These are phyloP conservation scores for Mastacembelus armatus DNA, from an alignment of 2,797 vertebrate genomes.

Conservation along the genomic window DNA sequence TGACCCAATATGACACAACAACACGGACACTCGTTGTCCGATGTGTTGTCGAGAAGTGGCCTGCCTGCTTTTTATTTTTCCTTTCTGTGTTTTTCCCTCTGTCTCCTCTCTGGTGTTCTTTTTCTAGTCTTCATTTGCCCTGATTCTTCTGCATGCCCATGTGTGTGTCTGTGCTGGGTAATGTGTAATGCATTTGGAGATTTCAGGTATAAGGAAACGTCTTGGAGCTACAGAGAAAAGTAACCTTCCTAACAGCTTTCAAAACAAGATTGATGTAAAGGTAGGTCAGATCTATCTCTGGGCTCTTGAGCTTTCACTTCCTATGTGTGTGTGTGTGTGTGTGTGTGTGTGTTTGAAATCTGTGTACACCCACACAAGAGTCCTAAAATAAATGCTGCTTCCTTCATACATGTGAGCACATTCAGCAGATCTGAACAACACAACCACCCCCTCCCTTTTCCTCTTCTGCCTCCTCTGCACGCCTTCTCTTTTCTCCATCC, in stretches of 20 bases:
- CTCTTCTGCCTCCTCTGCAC: slow-evolving; percentile 53
- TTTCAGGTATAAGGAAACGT: slow-evolving; percentile 48
- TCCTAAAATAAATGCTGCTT: slow-evolving; percentile 85
- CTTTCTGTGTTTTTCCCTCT: slow-evolving; percentile 1
- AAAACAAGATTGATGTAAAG: slow-evolving; percentile 73
- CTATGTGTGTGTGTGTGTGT: slow-evolving; percentile 24
- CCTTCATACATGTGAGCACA: slow-evolving; percentile 83
- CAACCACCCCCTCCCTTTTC: slow-evolving; percentile 66
- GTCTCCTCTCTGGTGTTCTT: slow-evolving; percentile 4
- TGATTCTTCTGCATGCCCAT: slow-evolving; percentile 15
- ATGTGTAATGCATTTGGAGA: slow-evolving; percentile 50
- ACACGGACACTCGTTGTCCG: slow-evolving; percentile 36
- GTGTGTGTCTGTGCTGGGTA: slow-evolving; percentile 20
- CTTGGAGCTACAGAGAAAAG: slow-evolving; percentile 51
- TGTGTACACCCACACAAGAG: slow-evolving; percentile 78
- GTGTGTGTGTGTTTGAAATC: slow-evolving; percentile 63
- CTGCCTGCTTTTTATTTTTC: slow-evolving; percentile 28
- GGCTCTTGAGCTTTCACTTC: slow-evolving; percentile 59
- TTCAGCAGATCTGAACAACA: slow-evolving; percentile 79
- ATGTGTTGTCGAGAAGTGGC: slow-evolving; percentile 49
- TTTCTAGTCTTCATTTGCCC: slow-evolving; percentile 16
- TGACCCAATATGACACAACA: slow-evolving; percentile 80
- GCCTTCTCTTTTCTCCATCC: slow-evolving; percentile 50
- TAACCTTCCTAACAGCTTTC: slow-evolving; percentile 63
- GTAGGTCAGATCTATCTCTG: slow-evolving; percentile 72